Evolutionary conservation across 2,888 invertebrate genomes (phyloP).

Genomic region (Oscheius myriophilus): DNA sequence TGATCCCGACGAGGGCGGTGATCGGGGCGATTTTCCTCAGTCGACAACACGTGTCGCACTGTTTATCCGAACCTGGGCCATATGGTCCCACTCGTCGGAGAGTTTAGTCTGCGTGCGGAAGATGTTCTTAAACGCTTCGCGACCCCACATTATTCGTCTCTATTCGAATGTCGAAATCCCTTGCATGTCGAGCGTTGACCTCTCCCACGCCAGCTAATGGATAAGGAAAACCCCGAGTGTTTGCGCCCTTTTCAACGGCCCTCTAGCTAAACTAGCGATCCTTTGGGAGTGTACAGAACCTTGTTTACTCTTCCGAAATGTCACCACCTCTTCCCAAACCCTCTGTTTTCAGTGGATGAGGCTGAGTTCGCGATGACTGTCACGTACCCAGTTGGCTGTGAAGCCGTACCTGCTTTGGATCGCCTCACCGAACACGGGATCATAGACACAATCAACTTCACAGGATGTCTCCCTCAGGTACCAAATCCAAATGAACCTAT

Average conservation of each 20-base stretch:
- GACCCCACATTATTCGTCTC: too few species aligned
- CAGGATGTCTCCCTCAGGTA: constrained; percentile 34
- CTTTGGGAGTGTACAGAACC: constrained; percentile 1
- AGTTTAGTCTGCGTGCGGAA: constrained; percentile 18
- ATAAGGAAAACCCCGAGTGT: too few species aligned
- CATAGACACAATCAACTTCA: constrained; percentile 27
- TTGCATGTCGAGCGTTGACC: too few species aligned
- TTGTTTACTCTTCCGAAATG: not conserved
- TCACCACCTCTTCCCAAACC: not conserved
- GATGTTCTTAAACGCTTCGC: too few species aligned
- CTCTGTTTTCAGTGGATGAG: constrained; percentile 24
- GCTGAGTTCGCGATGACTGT: constrained; percentile 34
- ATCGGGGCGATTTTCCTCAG: constrained; percentile 22
- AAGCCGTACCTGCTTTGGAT: constrained; percentile 28
- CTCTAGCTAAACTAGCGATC: not conserved
- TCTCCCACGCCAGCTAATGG: too few species aligned
- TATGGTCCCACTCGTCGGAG: constrained; percentile 16
- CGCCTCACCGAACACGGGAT: constrained; percentile 26
- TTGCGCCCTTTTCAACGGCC: not conserved
- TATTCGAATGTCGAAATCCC: too few species aligned
- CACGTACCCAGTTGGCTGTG: constrained; percentile 43
- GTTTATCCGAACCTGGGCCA: constrained; percentile 25
- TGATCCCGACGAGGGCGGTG: constrained; percentile 23
- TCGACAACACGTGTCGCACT: constrained; percentile 26
- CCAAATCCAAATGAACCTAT: not conserved